phyloP scores from a whole-genome alignment of 1,140 invertebrate species.

The Bombus sylvicola region DNA sequence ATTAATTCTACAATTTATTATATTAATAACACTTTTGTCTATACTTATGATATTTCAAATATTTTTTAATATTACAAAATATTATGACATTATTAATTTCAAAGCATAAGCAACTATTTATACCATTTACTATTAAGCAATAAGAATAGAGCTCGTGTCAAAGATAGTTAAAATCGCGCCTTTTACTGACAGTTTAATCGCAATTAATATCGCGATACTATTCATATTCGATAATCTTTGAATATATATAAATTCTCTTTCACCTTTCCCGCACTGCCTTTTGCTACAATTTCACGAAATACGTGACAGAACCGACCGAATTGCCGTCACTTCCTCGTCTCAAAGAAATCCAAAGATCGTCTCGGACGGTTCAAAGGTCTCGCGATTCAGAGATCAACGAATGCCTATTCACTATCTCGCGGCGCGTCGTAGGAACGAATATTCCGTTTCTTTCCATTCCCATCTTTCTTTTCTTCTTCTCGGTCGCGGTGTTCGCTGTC shows the following conservation, averaged over 20 bases:
- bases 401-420: neutral
- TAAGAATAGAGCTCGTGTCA: too few relatives aligned
- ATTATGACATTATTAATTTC: too few relatives aligned
- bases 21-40: too few relatives aligned
- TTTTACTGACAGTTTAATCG: neutral
- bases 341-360: neutral
- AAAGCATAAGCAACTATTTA: too few relatives aligned
- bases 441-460: neutral
- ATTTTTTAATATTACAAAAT: too few relatives aligned
- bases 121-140: too few relatives aligned
- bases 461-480: neutral
- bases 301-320: neutral
- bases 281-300: neutral
- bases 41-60: too few relatives aligned
- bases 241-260: neutral
- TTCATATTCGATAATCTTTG: too few relatives aligned
- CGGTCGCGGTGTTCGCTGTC: neutral
- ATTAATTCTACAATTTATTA: too few relatives aligned
- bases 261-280: neutral
- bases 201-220: too few relatives aligned
- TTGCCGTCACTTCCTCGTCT: neutral
- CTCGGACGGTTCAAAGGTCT: neutral
- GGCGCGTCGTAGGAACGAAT: neutral
- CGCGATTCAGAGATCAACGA: conserved; percentile 15
- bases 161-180: too few relatives aligned